Evolutionary conservation across 2,113 vertebrate species (phyloP).

Genomic region (Leucosticte australis): DNA sequence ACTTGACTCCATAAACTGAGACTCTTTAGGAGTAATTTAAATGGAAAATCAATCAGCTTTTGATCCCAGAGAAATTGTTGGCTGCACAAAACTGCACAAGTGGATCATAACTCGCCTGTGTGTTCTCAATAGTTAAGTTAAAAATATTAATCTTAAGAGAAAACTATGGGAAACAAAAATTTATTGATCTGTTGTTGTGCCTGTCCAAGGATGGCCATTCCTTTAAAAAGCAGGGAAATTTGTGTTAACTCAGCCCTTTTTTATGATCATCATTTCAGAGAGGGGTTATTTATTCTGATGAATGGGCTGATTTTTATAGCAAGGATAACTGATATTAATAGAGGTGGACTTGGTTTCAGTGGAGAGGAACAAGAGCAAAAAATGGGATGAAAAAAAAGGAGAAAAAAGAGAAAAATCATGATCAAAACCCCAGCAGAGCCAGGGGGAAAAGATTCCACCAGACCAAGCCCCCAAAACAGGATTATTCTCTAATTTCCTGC

Average conservation of each 20-base stretch:
- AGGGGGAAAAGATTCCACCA: background rate
- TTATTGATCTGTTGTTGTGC: background rate
- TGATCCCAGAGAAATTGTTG: background rate
- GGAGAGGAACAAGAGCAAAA: background rate
- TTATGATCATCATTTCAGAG: background rate
- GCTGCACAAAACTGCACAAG: background rate
- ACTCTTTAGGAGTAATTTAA: background rate
- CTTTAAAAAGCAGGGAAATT: background rate
- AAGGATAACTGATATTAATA: background rate
- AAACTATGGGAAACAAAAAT: background rate
- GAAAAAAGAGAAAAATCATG: background rate
- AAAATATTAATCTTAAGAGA: background rate
- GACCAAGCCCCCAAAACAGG: background rate
- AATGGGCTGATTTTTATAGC: background rate
- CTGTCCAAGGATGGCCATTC: background rate
- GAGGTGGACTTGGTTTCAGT: background rate
- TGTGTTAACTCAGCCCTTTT: background rate
- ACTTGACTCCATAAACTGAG: background rate
- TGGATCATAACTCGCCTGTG: background rate
- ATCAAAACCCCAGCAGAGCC: background rate
- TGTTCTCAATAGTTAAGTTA: background rate
- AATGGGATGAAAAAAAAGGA: background rate
- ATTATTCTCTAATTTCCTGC: background rate
- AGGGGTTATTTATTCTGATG: background rate
- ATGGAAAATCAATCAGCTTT: background rate